Percentiles rank a stretch among this genome's conserved stretches.
phyloP scores from a whole-genome alignment of 2,113 vertebrate genomes.

The Bubo blakistoni region DNA sequence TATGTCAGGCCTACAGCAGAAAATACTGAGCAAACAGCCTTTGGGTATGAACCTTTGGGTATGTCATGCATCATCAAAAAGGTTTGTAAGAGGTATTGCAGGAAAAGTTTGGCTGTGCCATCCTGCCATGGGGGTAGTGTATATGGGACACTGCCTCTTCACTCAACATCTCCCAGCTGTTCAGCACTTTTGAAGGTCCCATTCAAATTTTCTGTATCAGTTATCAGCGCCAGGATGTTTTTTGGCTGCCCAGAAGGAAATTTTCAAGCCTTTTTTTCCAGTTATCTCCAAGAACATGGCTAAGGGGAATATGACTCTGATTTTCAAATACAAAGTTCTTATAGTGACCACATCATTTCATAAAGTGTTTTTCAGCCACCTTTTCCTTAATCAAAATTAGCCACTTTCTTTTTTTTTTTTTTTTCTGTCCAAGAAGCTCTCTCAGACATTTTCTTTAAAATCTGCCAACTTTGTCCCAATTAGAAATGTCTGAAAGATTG shows the following conservation, averaged over 20 bases:
- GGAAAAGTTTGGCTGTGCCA: not conserved
- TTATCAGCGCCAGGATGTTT: not conserved
- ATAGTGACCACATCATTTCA: accelerated
- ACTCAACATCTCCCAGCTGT: not conserved
- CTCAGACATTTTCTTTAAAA: not conserved
- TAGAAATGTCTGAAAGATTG: not conserved
- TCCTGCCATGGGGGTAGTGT: accelerated
- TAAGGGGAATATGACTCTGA: not conserved
- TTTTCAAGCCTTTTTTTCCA: not conserved
- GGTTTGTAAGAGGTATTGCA: not conserved
- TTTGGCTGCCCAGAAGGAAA: not conserved
- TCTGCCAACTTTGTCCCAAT: not conserved
- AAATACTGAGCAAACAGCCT: not conserved
- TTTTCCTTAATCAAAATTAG: not conserved
- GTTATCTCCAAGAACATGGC: not conserved
- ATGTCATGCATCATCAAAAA: not conserved
- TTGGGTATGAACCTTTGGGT: not conserved
- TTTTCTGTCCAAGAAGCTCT: accelerated
- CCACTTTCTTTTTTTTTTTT: too few relatives aligned
- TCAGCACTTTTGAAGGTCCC: not conserved
- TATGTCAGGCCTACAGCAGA: not conserved
- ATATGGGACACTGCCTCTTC: not conserved
- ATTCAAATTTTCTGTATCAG: not conserved
- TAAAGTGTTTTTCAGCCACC: not conserved
- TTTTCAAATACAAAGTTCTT: not conserved